Base-by-base conservation (phyloP, 2,888 invertebrate genomes). In the Rutpela maculata region DNA sequence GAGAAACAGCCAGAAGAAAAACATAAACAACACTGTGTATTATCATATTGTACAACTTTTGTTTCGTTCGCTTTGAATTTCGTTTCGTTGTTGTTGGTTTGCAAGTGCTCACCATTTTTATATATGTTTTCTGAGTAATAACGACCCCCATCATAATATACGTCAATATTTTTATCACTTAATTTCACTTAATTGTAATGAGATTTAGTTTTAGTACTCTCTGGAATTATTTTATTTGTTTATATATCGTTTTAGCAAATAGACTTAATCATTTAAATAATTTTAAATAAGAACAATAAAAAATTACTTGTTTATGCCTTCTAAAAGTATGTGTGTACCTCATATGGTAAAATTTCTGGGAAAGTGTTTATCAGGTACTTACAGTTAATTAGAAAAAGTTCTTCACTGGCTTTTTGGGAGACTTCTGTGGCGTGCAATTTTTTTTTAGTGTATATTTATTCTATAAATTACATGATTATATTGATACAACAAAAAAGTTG, bases 131-230 rank as follows among this genome's bases (percentile, higher is more conserved):
- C 17, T 68, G 68, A 56, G 18, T 56, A 68, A 50, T 18, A 17
- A 65, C 50, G 65, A 65, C 65, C 65, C 65, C 65, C 35, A 50
- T 65, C 35, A 65, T 18, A 65, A 65, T 43, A 17, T 65, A 65
- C 70, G 70, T 60, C 60, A 70, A 31, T 59, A 70, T 60, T 57
- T 18, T 69, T 57, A 69, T 69, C 18, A 11, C 35, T 11, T n/a
- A 22, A 18, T 38, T 43, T 60, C 56, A 50, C 11, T 59, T 70
- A 35, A 50, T 60, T 70, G 56, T 56, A 38, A 15, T 7, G 9
- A 22, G 70, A 60, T 60, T 70, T 70, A 70, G 43, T 59, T 60
- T 59, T 60, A 70, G 22, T 43, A 11, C 43, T 18, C n/a, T 43
- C 43, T 19, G 38, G 19, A 59, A 59, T 60, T 70, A 70, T 22